A percentile compares a stretch with the other conserved stretches of the same genome.
Conservation (phyloP, 2,797 vertebrate species). For the Chelidonichthys spinosus region DNA sequence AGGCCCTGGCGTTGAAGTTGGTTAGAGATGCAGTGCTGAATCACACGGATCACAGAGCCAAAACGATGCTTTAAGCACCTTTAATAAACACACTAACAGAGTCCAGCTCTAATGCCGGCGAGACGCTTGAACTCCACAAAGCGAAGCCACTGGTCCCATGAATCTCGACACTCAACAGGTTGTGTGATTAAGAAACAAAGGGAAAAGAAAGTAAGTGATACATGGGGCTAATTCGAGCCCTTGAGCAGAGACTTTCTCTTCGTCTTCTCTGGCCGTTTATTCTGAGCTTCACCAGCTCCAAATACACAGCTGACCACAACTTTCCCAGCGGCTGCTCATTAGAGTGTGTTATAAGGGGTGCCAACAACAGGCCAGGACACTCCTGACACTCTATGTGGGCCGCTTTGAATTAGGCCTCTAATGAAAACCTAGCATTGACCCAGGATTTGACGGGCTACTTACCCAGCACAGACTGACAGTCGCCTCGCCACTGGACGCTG, state of each 20-base stretch:
- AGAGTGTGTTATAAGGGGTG: conserved; percentile 67
- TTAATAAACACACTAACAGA: conserved; percentile 22
- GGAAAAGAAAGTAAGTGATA: conserved; percentile 72
- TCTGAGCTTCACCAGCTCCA: conserved; percentile 35
- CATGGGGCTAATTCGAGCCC: conserved; percentile 52
- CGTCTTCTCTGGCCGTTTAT: conserved; percentile 51
- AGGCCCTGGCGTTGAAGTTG: background rate
- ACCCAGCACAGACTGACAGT: conserved; percentile 67
- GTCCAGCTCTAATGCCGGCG: conserved; percentile 28
- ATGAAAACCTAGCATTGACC: conserved; percentile 82
- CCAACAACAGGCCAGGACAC: conserved; percentile 71
- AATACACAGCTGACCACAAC: conserved; percentile 55
- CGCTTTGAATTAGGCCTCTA: conserved; percentile 81
- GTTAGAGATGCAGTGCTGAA: conserved; percentile 2
- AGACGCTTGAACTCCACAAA: conserved; percentile 49
- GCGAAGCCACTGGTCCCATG: conserved; percentile 50
- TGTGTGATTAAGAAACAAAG: conserved; percentile 72
- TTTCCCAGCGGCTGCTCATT: conserved; percentile 73
- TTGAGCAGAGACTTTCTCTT: conserved; percentile 64
- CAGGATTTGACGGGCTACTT: conserved; percentile 61
- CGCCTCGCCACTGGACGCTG: conserved; percentile 56
- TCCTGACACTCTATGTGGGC: conserved; percentile 70
- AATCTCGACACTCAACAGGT: conserved; percentile 71
- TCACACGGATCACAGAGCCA: conserved; percentile 8
- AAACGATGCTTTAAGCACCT: conserved; percentile 16